Base-by-base conservation (phyloP, 2,113 vertebrate genomes). In the Trichomycterus rosablanca region DNA sequence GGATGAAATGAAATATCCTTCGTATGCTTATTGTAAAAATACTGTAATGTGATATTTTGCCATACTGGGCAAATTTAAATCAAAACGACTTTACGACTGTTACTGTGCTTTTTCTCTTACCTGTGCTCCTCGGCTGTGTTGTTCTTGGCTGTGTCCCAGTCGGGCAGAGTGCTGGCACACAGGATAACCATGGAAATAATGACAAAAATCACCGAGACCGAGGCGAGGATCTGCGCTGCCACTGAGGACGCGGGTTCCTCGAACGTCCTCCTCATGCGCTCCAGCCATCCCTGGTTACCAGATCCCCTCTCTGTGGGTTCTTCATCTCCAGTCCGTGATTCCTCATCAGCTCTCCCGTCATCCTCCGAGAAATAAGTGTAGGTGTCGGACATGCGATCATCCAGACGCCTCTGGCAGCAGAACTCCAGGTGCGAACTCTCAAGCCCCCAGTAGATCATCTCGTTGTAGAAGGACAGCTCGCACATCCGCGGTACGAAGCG, bases 391-490 rank as follows among this genome's bases (percentile, higher is more conserved):
- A 98, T 93, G 80, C 95, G 89, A 80, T 98, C 95, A 76, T 98
- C 95, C 71, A 98, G 87, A 60, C 96, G 90, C 42, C 91, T 90
- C 82, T 97, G 95, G 83, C 96, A 98, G 81, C 96, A 98, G 71
- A 89, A 89, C 80, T 98, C 96, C 76, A 98, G 84, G 78, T 97
- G 92, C 28, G 89, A 88, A 76, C 93, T 89, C 81, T 97, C 96
- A 81, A 98, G 81, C 2, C 96, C 96, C 96, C 96, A 98, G 79
- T 98, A 98, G 70, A 95, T 85, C 92, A 98, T 93, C 84, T 98
- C 96, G 12, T 93, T 89, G 87, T 98, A 97, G 84, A 98, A 98
- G 50, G 96, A 98, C 45, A 98, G 91, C 81, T 97, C 96, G 73
- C 96, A 98, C 88, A 97, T 95, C 70, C 91, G 91, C 68, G 96